These are phyloP conservation scores for Salticus scenicus DNA, from an alignment of 2,888 invertebrate species.

Conservation along the genomic window DNA sequence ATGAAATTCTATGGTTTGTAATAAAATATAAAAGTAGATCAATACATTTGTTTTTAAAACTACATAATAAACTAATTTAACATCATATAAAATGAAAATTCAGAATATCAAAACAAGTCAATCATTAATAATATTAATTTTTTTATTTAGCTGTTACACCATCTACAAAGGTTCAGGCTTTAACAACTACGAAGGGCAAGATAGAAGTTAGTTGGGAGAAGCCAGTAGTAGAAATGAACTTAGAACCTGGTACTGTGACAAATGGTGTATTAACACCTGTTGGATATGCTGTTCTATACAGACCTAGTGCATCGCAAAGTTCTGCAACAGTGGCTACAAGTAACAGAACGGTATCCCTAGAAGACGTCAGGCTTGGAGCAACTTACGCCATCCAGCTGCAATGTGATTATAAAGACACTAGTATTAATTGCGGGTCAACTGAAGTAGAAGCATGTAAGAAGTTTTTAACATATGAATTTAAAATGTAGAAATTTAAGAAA, in stretches of 20 bases:
- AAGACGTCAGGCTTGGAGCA: constrained; percentile 55
- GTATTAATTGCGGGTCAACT: constrained; percentile 23
- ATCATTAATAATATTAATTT: not conserved
- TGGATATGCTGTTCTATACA: constrained; percentile 31
- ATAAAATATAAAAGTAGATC: too few species aligned
- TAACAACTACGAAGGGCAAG: constrained; percentile 50
- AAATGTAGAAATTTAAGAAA: too few species aligned
- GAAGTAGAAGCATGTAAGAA: constrained; percentile 59
- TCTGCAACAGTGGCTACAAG: not conserved
- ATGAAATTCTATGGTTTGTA: too few species aligned
- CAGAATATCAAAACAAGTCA: too few species aligned
- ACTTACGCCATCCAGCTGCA: constrained; percentile 33
- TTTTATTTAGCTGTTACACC: constrained; percentile 32
- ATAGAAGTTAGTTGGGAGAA: constrained; percentile 53
- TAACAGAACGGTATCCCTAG: constrained; percentile 15
- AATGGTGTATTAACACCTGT: constrained; percentile 21
- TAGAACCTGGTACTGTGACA: constrained; percentile 3
- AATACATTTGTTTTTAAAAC: too few species aligned
- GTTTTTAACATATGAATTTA: too few species aligned
- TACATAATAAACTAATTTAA: too few species aligned
- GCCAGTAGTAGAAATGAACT: constrained; percentile 25
- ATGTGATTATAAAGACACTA: constrained; percentile 18
- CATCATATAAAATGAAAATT: too few species aligned
- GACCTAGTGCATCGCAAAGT: not conserved
- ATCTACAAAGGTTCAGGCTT: constrained; percentile 21